These are phyloP conservation scores for Typhlichthys subterraneus DNA, from an alignment of 2,797 vertebrate species.

Conservation along the genomic window DNA sequence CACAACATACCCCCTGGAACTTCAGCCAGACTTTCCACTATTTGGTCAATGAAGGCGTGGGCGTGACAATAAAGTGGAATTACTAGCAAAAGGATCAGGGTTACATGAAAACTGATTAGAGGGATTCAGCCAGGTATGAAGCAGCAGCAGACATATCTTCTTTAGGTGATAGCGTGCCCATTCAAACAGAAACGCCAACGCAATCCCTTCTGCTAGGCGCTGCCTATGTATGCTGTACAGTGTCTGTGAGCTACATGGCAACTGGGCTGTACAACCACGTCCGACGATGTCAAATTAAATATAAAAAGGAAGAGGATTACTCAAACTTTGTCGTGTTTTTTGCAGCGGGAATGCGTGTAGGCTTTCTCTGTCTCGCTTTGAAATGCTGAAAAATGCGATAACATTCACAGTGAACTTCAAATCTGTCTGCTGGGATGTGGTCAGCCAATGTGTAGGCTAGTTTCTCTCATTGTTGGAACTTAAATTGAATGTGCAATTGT, in stretches of 20 bases:
- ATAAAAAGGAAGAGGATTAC: conserved; percentile 61
- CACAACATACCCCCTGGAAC: conserved; percentile 18
- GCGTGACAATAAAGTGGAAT: conserved; percentile 32
- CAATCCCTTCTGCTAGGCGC: conserved; percentile 30
- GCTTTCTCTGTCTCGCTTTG: conserved; percentile 35
- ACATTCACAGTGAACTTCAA: conserved; percentile 35
- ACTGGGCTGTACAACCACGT: conserved; percentile 40
- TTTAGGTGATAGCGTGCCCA: conserved; percentile 60
- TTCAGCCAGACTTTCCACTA: too few species aligned
- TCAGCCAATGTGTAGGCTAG: conserved; percentile 1
- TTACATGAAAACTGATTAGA: conserved; percentile 76
- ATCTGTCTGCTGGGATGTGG: conserved; percentile 19
- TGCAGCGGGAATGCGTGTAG: conserved; percentile 26
- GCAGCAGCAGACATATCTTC: conserved; percentile 68
- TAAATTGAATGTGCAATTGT: conserved; percentile 9
- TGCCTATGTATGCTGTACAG: conserved; percentile 18
- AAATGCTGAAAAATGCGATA: conserved; percentile 27
- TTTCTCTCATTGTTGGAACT: conserved; percentile 23
- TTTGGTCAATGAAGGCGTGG: conserved; percentile 22
- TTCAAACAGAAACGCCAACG: conserved; percentile 47
- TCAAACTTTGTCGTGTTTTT: conserved; percentile 42
- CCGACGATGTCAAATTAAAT: conserved; percentile 57
- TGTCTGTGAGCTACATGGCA: conserved; percentile 11
- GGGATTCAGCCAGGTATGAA: conserved; percentile 77
- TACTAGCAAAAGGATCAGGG: conserved; percentile 60